Conservation (phyloP, 30 jellyfish, hydroid and myxozoan species). For the Chrysaora quinquecirrha region DNA sequence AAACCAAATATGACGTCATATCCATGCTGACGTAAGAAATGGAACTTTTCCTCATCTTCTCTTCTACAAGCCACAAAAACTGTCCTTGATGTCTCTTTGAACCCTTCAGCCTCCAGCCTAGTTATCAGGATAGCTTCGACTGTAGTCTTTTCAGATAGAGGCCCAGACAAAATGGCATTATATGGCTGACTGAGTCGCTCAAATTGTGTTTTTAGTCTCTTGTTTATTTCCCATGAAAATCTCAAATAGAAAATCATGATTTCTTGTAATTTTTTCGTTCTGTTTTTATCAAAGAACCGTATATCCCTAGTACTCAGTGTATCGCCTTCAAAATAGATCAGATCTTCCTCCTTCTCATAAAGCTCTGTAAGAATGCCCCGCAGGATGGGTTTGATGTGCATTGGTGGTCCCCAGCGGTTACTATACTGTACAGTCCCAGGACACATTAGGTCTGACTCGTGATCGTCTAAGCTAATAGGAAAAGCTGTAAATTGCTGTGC, state of each 20-base stretch:
- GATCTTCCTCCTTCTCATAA: conserved; percentile 63
- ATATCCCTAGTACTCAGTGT: conserved; percentile 82
- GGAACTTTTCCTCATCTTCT: conserved; percentile 36
- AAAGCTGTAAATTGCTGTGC: conserved; percentile 84
- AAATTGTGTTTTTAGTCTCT: conserved; percentile 29
- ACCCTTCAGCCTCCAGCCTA: conserved; percentile 25
- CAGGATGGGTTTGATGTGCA: conserved; percentile 71
- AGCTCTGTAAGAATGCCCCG: conserved; percentile 89
- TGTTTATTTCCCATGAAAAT: conserved; percentile 62
- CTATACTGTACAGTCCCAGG: conserved; percentile 82
- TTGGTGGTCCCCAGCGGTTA: conserved; percentile 96
- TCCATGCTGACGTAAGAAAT: conserved; percentile 54
- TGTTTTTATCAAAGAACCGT: conserved; percentile 78
- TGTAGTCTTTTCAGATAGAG: conserved; percentile 20
- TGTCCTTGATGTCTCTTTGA: conserved; percentile 27
- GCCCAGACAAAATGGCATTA: conserved; percentile 81
- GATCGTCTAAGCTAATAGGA: conserved; percentile 49
- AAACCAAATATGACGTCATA: conserved; percentile 54
- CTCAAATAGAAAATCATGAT: conserved; percentile 75
- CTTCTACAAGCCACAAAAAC: conserved; percentile 52
- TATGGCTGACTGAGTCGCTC: conserved; percentile 54
- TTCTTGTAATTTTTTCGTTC: conserved; percentile 76
- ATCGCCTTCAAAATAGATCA: conserved; percentile 78
- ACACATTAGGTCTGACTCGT: conserved; percentile 65
- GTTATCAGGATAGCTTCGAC: conserved; percentile 5